Percentiles rank a stretch among this genome's conserved stretches.
Conservation (phyloP, 2,113 vertebrate species). For the Heterotis niloticus region DNA sequence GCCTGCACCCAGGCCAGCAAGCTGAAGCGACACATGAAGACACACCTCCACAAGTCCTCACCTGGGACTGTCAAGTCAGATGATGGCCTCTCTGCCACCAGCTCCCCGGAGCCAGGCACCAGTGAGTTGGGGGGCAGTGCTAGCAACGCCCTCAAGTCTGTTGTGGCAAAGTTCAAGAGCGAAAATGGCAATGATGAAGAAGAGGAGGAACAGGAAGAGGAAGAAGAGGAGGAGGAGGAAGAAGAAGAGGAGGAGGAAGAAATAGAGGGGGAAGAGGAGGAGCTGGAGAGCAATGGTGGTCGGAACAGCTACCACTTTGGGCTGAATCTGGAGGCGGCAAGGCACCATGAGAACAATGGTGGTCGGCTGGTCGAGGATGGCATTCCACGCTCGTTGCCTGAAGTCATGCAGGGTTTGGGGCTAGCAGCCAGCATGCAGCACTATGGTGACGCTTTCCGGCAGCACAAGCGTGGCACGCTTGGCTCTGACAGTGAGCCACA, state of each 20-base stretch:
- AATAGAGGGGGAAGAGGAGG: slow-evolving; percentile 83
- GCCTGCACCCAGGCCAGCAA: slow-evolving; percentile 99
- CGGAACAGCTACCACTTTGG: slow-evolving; percentile 87
- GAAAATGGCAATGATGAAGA: slow-evolving; percentile 83
- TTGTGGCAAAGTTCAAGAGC: slow-evolving; percentile 95
- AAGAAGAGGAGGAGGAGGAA: slow-evolving; percentile 91
- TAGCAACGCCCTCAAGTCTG: slow-evolving; percentile 93
- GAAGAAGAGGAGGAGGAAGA: slow-evolving; percentile 96
- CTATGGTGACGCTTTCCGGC: slow-evolving; percentile 93
- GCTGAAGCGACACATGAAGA: slow-evolving; percentile 99
- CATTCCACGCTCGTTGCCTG: slow-evolving; percentile 79
- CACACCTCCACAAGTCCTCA: slow-evolving; percentile 97
- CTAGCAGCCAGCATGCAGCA: slow-evolving; percentile 98
- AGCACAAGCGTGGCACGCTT: slow-evolving; percentile 90
- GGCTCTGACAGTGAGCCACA: slow-evolving; percentile 84
- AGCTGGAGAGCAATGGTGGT: slow-evolving; percentile 76
- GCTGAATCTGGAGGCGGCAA: slow-evolving; percentile 84
- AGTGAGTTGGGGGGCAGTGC: slow-evolving; percentile 92
- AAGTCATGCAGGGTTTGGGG: slow-evolving; percentile 96
- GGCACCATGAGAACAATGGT: slow-evolving; percentile 88
- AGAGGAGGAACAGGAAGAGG: slow-evolving; percentile 93
- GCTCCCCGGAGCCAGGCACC: slow-evolving; percentile 94
- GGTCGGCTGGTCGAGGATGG: slow-evolving; percentile 67
- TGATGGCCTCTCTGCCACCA: slow-evolving; percentile 89
- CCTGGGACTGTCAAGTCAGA: slow-evolving; percentile 94